Evolutionary conservation across 2,888 invertebrate species (phyloP), one percentile per base, ranked within the genome.

Genomic region (Tenthredo notha): DNA sequence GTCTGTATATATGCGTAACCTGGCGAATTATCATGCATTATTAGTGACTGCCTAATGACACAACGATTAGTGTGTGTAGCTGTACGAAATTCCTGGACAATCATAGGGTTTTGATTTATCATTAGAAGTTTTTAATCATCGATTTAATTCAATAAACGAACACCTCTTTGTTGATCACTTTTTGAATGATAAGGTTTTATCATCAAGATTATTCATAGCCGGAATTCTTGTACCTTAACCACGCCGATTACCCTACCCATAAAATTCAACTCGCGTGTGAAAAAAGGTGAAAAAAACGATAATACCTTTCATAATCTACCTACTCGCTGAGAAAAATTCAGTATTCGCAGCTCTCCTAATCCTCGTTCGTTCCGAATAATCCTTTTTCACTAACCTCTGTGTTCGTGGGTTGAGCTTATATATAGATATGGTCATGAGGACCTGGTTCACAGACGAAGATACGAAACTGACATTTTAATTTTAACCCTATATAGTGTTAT

Each of bases 391-490:
- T 50, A 58, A 50, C 58, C 50, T 61, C 61, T 61, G 37, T 54
- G 50, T 25, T 40, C n/a, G n/a, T 9, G 72, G 7, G 72, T n/a
- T n/a, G n/a, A 72, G 43, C 15, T 43, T 12, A 15, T 6, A 10
- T 61, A 10, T 21, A 72, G 54, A 12, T 72, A 10, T 21, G 43
- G 77, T 47, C 47, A 1, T 15, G 33, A 70, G n/a, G 43, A n/a
- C 40, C 21, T 80, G 80, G 25, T 21, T 37, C 37, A 12, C n/a
- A 25, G 1, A 37, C 37, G 37, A 21, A 80, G 61, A 61, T 61
- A 40, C 61, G 25, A 61, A 61, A 61, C 80, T 80, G 80, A 80
- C 80, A 25, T 80, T 80, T 80, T 33, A 80, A 80, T 80, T 80
- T 80, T 61, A 18, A 37, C 10, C 37, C 40, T 15, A 33, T 10